Conservation (phyloP, 1,140 invertebrate genomes). For the Nephila pilipes region DNA sequence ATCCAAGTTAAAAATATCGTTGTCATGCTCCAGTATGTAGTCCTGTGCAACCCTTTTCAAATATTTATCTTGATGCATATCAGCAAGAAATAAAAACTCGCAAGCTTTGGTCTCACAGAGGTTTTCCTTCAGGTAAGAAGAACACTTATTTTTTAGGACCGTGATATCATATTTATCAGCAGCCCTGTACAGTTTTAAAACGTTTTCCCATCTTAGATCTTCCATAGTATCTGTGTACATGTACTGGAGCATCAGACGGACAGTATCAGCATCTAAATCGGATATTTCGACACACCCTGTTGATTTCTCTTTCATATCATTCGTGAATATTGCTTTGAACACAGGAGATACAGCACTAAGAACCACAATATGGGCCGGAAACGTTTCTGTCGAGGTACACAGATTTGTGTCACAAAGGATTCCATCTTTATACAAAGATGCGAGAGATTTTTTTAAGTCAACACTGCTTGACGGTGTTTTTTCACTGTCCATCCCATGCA, state of each 20-base stretch:
- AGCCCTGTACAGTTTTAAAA: background rate
- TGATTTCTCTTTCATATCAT: constrained; percentile 76
- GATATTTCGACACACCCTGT: background rate
- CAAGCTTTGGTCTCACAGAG: background rate
- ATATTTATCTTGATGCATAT: constrained; percentile 4
- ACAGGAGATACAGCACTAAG: constrained; percentile 80
- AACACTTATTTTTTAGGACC: background rate
- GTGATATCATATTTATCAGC: constrained; percentile 19
- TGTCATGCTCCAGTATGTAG: background rate
- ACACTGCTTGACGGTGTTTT: background rate
- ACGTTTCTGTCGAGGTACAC: constrained; percentile 76
- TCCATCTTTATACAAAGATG: background rate
- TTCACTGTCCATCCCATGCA: background rate
- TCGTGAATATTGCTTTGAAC: constrained; percentile 80
- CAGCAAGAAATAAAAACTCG: background rate
- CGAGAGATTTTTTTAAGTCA: background rate
- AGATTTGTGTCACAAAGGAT: constrained; percentile 79
- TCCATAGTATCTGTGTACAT: background rate
- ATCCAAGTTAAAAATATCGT: background rate
- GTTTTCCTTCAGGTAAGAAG: background rate
- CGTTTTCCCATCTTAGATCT: background rate
- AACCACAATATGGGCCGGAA: constrained; percentile 80
- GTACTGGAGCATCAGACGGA: background rate
- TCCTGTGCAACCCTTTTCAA: background rate
- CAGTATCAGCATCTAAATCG: background rate